Percentiles rank a stretch among this genome's conserved stretches.
These are phyloP conservation scores for Calonectris borealis DNA, from an alignment of 2,113 vertebrate species.

Conservation along the genomic window DNA sequence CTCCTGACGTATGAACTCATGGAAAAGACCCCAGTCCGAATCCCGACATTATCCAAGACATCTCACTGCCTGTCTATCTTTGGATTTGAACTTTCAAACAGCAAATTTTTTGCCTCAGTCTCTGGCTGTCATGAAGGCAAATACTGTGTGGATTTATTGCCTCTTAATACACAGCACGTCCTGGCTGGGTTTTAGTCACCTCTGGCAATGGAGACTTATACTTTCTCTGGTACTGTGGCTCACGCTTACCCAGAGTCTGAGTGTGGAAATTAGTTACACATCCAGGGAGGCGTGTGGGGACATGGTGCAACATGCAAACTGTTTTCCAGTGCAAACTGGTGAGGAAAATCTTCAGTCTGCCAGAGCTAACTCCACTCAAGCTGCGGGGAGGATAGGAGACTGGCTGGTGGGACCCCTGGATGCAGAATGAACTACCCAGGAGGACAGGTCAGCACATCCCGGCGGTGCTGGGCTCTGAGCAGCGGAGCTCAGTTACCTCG, in stretches of 20 bases:
- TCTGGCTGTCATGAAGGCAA: neutral
- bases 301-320: neutral
- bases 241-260: neutral
- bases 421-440: neutral
- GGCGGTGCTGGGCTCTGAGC: neutral
- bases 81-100: neutral
- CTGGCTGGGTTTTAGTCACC: neutral
- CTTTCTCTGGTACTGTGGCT: neutral
- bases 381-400: neutral
- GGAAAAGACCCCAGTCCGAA: neutral
- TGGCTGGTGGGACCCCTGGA: neutral
- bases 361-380: neutral
- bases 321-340: neutral
- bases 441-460: neutral
- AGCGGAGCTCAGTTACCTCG: rapidly evolving
- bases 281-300: neutral
- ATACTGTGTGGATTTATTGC: neutral
- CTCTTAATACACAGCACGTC: neutral
- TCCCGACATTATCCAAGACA: neutral
- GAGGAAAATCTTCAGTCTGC: neutral
- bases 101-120: neutral
- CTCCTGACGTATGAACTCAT: neutral
- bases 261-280: neutral
- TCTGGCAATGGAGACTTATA: neutral
- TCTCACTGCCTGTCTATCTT: neutral